Conservation (phyloP, 2,888 invertebrate species). For the Anthophora plumipes region DNA sequence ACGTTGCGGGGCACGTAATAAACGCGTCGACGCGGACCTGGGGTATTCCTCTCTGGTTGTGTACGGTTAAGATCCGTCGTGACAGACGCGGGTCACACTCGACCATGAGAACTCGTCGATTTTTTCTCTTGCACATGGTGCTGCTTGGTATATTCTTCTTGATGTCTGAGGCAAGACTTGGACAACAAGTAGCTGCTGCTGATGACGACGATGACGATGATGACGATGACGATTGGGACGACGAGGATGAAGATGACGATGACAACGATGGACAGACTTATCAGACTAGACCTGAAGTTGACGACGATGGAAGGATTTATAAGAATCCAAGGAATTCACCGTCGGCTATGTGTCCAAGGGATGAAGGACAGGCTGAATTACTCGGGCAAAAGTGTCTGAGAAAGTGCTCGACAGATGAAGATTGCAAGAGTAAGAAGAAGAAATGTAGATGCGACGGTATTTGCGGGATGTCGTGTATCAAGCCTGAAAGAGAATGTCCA, state of each 20-base stretch:
- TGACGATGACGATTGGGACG: conserved; percentile 80
- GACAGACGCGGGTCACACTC: not conserved
- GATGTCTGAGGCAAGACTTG: conserved; percentile 81
- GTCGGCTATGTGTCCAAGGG: conserved; percentile 93
- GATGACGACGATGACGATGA: conserved; percentile 80
- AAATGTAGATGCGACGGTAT: conserved; percentile 98
- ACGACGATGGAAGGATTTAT: conserved; percentile 93
- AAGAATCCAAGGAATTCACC: conserved; percentile 96
- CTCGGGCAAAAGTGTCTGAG: conserved; percentile 95
- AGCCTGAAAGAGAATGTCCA: conserved; percentile 96
- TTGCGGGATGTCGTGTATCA: conserved; percentile 99
- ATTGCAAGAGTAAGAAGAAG: conserved; percentile 98
- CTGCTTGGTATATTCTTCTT: conserved; percentile 75
- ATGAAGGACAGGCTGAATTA: conserved; percentile 93
- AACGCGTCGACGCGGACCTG: too few relatives aligned
- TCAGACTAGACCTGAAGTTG: conserved; percentile 86
- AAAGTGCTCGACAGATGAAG: conserved; percentile 96
- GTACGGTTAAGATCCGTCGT: too few relatives aligned
- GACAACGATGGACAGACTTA: conserved; percentile 84
- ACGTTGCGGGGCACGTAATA: not conserved
- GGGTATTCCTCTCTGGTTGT: too few relatives aligned
- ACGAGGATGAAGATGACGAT: conserved; percentile 85
- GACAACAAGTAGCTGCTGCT: conserved; percentile 72
- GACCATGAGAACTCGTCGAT: conserved; percentile 78
- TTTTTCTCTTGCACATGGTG: conserved; percentile 68